Conservation (phyloP, 2,888 invertebrate genomes). For the Barypeithes pellucidus region DNA sequence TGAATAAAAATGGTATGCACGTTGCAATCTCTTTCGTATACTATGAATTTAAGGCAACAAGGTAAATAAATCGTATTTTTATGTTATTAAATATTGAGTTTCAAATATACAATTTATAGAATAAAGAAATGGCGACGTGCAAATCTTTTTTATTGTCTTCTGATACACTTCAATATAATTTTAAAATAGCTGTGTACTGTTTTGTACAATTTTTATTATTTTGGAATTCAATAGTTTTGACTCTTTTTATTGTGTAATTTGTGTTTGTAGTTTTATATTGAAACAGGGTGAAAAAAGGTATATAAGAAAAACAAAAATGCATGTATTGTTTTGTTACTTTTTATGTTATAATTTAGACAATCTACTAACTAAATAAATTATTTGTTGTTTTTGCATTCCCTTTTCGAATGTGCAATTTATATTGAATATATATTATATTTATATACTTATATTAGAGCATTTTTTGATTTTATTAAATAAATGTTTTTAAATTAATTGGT, state of each 20-base stretch:
- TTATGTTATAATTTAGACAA: slow-evolving; percentile 5
- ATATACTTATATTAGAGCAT: slow-evolving; percentile 6
- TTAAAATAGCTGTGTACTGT: background rate
- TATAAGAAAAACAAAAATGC: background rate
- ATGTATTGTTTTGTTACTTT: slow-evolving; percentile 1
- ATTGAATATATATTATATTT: background rate
- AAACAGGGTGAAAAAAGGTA: background rate
- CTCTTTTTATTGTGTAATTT: background rate
- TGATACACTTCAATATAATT: background rate
- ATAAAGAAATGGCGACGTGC: no score
- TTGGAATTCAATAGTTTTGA: slow-evolving; percentile 28
- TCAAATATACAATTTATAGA: no score
- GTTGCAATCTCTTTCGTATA: no score
- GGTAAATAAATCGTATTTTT: no score
- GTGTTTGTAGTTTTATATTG: background rate
- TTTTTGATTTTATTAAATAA: slow-evolving; percentile 11
- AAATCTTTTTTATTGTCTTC: no score
- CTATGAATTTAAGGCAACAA: no score
- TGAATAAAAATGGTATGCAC: background rate
- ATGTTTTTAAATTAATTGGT: background rate
- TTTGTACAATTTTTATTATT: slow-evolving; percentile 25
- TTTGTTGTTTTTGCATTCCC: background rate
- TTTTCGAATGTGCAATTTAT: slow-evolving; percentile 1
- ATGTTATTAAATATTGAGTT: no score
- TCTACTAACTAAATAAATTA: background rate